Base-by-base conservation (phyloP, 53 echinoderm and acorn worm genomes). In the Glandiceps talaboti region DNA sequence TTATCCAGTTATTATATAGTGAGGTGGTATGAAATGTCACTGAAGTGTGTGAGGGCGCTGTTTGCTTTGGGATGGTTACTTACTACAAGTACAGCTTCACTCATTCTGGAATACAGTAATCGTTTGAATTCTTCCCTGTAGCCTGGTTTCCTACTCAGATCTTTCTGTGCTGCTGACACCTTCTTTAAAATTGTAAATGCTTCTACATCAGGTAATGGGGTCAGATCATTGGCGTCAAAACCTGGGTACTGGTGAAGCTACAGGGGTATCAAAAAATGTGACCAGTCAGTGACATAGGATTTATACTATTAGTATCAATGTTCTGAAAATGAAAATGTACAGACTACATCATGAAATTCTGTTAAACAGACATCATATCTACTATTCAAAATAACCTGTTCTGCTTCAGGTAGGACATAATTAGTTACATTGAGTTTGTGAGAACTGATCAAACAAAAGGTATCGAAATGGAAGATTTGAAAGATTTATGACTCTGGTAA, bases 161-260 rank as follows among this genome's bases (percentile, higher is more conserved):
- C 87, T 31, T 81, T 79, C 88, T 94, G 99, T 73, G 99, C 99
- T 32, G 88, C 84, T 31, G 94, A 89, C 74, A 94, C 91, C 72
- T 84, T 87, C 80, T 83, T 84, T 10, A 99, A 85, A 26, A 99
- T 94, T 27, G 85, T 85, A 0, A 91, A 74, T 26, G 85, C 82
- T 29, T 92, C 92, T 1, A 88, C 84, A 28, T 89, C 91, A 79
- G 99, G 99, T 32, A 99, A 76, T 29, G 88, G 88, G 27, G 99
- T 99, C 80, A 99, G 80, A 14, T 86, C 82, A 73, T 89, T 75
- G 25, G 87, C 76, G 28, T 99, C 99, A 86, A 89, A 99, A 14
- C 99, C 99, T 28, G 84, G 84, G 74, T 88, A 94, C 82, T 99
- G 99, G 79, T 91, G 93, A 29, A 99, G 89, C 99, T 99, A 80